These are phyloP conservation scores for Gouania willdenowi DNA, from an alignment of 2,797 vertebrate genomes.

Conservation along the genomic window DNA sequence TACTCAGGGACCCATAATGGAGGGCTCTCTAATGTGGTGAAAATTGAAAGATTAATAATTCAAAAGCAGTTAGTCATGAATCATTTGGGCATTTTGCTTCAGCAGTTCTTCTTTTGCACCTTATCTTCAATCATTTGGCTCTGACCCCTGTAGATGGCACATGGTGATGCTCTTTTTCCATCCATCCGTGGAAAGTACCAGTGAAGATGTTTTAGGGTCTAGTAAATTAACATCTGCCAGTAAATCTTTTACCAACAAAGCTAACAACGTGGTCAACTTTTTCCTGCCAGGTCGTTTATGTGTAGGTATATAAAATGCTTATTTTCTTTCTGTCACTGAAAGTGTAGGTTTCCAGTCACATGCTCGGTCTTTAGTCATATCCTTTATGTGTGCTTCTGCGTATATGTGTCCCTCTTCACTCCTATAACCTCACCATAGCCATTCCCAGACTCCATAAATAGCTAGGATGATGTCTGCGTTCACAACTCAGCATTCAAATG, in stretches of 20 bases:
- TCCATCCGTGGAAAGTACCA: constrained; percentile 24
- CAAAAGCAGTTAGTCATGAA: constrained; percentile 85
- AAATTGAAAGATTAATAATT: constrained; percentile 97
- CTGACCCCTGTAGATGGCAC: constrained; percentile 59
- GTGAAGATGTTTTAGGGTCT: constrained; percentile 38
- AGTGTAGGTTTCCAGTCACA: too few species aligned
- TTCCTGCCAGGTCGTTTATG: background rate
- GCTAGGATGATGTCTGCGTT: constrained; percentile 22
- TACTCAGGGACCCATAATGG: constrained; percentile 70
- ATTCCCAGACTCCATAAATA: constrained; percentile 59
- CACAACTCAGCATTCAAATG: constrained; percentile 63
- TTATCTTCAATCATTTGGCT: constrained; percentile 35
- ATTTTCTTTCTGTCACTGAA: too few species aligned
- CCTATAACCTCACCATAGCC: constrained; percentile 42
- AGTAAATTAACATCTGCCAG: constrained; percentile 34
- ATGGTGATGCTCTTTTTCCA: background rate
- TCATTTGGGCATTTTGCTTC: constrained; percentile 75
- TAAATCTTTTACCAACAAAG: constrained; percentile 28
- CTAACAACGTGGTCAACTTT: constrained; percentile 32
- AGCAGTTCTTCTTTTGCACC: constrained; percentile 39
- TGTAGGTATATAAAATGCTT: background rate
- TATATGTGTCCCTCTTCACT: constrained; percentile 4
- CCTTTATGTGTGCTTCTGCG: background rate
- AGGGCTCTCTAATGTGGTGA: constrained; percentile 80
- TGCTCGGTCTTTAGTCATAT: too few species aligned